These are phyloP conservation scores for Dicrurus megarhynchus DNA, from an alignment of 2,113 vertebrate genomes.

Conservation along the genomic window DNA sequence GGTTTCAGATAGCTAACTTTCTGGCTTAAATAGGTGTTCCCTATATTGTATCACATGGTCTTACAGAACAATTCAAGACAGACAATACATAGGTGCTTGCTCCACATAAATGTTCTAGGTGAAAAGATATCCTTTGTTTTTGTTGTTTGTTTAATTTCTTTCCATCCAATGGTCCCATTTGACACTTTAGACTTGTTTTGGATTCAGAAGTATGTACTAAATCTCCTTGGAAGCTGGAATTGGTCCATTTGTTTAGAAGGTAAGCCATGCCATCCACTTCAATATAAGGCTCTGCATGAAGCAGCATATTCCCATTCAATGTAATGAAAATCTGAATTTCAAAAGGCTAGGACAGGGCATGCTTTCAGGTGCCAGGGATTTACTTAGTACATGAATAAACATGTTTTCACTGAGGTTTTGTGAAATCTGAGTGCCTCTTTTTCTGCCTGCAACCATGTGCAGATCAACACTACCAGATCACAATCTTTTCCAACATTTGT, in stretches of 20 bases:
- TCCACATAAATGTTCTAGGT: background rate
- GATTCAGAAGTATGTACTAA: background rate
- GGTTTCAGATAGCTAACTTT: background rate
- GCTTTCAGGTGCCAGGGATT: background rate
- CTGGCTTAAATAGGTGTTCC: background rate
- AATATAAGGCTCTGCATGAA: background rate
- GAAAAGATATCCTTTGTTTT: background rate
- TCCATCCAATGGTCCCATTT: background rate
- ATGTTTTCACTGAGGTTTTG: background rate
- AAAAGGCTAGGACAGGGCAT: background rate
- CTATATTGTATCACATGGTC: background rate
- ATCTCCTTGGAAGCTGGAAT: background rate
- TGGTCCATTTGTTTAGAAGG: background rate
- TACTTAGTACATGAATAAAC: background rate
- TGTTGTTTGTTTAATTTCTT: background rate
- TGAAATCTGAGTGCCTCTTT: background rate
- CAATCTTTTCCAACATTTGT: background rate
- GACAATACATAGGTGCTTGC: background rate
- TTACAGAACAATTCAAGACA: background rate
- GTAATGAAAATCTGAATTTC: background rate
- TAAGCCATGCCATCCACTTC: background rate
- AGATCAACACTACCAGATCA: background rate
- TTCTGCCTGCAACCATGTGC: background rate
- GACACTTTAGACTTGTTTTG: background rate
- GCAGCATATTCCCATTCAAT: background rate